Conservation (phyloP, 2,888 invertebrate species). For the Apamea monoglypha region DNA sequence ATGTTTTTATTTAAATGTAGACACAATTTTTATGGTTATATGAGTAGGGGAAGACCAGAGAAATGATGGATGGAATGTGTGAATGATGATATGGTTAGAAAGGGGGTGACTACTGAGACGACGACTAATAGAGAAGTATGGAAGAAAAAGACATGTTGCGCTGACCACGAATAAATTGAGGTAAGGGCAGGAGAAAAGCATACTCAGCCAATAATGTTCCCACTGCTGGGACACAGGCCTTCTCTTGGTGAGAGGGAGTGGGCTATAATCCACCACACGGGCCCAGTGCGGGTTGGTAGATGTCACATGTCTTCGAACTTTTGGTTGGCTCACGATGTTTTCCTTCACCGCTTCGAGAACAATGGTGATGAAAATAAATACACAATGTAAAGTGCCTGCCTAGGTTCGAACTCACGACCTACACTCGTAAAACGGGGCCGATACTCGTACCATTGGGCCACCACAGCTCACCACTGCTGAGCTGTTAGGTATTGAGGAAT, state of each 20-base stretch:
- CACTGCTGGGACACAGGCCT: too few species aligned
- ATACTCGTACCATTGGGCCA: too few species aligned
- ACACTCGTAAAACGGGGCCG: background rate
- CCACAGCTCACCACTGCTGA: too few species aligned
- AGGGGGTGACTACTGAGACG: background rate
- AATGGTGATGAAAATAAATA: too few species aligned
- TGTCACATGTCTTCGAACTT: background rate
- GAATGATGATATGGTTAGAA: background rate
- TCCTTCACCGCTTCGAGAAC: too few species aligned
- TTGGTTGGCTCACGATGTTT: too few species aligned
- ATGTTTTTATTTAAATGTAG: conserved; percentile 31
- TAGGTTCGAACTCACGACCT: background rate
- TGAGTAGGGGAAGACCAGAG: background rate
- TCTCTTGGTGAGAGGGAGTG: too few species aligned
- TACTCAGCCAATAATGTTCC: too few species aligned
- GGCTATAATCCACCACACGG: background rate
- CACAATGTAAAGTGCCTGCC: too few species aligned
- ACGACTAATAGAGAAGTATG: background rate
- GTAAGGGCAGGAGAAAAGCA: too few species aligned
- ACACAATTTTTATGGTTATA: background rate
- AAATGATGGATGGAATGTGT: background rate
- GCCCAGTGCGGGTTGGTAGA: background rate
- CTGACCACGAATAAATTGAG: fast-evolving
- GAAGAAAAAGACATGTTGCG: background rate
- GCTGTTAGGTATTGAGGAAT: too few species aligned